These are phyloP conservation scores for Gallinago paraguaiae DNA, from an alignment of 2,113 vertebrate genomes.

Conservation along the genomic window DNA sequence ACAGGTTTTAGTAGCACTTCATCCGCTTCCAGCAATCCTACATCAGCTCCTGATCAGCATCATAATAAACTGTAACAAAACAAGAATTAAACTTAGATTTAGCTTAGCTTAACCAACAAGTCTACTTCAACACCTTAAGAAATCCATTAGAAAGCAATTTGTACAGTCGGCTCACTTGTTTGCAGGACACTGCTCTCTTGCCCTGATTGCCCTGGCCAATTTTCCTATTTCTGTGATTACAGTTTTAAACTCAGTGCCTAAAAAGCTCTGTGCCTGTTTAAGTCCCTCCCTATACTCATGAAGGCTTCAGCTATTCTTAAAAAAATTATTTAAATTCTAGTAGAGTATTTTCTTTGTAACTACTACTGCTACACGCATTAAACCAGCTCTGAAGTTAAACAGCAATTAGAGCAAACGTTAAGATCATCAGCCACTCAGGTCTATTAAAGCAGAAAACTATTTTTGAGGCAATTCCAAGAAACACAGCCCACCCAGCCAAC, in stretches of 20 bases:
- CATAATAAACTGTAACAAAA: neutral
- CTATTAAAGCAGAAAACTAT: slow-evolving; percentile 47
- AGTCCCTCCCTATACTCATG: neutral
- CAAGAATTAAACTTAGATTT: neutral
- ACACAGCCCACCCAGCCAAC: slow-evolving; percentile 9
- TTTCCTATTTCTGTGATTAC: neutral
- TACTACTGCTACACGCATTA: neutral
- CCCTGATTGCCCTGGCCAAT: neutral
- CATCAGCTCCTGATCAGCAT: neutral
- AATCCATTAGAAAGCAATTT: neutral
- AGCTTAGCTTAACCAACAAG: neutral
- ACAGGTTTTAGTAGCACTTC: neutral
- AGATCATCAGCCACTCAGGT: slow-evolving; percentile 19
- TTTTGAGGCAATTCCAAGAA: slow-evolving; percentile 54
- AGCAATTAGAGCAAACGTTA: slow-evolving; percentile 8
- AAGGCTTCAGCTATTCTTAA: neutral
- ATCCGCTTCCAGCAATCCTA: neutral
- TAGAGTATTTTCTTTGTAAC: slow-evolving; percentile 5
- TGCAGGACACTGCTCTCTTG: neutral
- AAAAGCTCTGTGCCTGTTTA: neutral
- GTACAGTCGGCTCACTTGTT: neutral
- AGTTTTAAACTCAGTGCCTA: neutral
- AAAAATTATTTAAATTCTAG: neutral
- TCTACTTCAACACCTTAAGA: neutral
- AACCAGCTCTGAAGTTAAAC: slow-evolving; percentile 5